A percentile compares a stretch with the other conserved stretches of the same genome.
Conservation (phyloP, 2,113 vertebrate genomes). For the Gnathonemus longibarbis region DNA sequence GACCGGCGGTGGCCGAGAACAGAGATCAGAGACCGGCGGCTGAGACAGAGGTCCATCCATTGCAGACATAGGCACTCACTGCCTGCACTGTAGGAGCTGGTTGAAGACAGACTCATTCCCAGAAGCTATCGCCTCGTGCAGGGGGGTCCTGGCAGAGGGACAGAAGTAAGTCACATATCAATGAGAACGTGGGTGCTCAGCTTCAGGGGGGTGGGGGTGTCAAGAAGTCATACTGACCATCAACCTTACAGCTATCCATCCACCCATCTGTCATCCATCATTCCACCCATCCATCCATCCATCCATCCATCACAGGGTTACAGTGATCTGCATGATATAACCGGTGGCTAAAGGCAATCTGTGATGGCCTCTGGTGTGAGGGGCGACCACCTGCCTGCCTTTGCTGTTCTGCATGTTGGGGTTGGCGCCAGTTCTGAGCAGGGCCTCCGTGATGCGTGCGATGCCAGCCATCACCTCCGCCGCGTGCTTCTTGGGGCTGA, state of each 20-base stretch:
- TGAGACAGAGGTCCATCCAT: not conserved
- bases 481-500: slow-evolving; percentile 79
- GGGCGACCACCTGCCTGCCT: slow-evolving; percentile 68
- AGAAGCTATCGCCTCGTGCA: slow-evolving; percentile 81
- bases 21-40: not conserved
- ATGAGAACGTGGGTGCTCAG: not conserved
- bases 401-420: slow-evolving; percentile 92
- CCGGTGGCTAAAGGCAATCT: not conserved
- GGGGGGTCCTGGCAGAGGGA: slow-evolving; percentile 69
- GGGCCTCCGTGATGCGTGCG: slow-evolving; percentile 80
- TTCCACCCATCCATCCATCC: not conserved
- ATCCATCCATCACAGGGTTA: not conserved
- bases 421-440: slow-evolving; percentile 86
- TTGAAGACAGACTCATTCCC: slow-evolving; percentile 90
- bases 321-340: not conserved
- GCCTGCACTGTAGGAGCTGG: slow-evolving; percentile 91
- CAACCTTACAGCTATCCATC: not conserved
- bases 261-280: not conserved
- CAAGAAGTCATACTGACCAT: not conserved
- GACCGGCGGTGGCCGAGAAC: not conserved
- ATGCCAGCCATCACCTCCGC: slow-evolving; percentile 81
- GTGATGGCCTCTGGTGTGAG: not conserved
- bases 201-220: not conserved
- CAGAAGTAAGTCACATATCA: not conserved
- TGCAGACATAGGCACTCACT: slow-evolving; percentile 64